Evolutionary conservation across 2,113 vertebrate species (phyloP).

Genomic region (Dolichallabes microphthalmus): DNA sequence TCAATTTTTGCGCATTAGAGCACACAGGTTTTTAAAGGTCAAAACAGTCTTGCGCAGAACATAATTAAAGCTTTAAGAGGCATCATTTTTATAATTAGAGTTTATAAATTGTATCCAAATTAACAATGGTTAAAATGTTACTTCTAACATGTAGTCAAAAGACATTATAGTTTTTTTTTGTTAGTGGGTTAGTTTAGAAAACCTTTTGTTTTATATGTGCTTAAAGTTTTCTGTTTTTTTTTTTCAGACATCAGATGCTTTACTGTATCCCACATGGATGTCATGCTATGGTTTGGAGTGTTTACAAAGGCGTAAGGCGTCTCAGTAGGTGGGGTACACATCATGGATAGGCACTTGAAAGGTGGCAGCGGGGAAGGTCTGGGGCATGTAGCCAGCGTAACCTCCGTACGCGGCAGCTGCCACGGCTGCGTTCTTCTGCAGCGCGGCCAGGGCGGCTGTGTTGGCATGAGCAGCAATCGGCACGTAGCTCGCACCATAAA

Average conservation of each 20-base stretch:
- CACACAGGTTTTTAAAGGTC: neutral
- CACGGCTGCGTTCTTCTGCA: constrained; percentile 87
- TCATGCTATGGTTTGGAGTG: neutral
- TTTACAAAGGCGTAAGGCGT: neutral
- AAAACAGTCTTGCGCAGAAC: neutral
- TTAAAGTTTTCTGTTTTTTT: neutral
- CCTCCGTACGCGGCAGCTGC: constrained; percentile 84
- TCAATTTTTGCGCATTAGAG: neutral
- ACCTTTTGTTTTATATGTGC: neutral
- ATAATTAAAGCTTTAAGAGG: neutral
- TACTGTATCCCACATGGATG: too few species aligned
- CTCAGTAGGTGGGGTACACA: constrained; percentile 92
- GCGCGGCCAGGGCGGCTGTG: constrained; percentile 82
- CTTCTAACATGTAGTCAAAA: neutral
- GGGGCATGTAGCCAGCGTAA: constrained; percentile 85
- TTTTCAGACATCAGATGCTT: neutral
- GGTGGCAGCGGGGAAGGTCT: constrained; percentile 83
- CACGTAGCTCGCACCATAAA: constrained; percentile 89
- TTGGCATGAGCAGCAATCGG: constrained; percentile 84
- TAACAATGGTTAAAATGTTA: neutral
- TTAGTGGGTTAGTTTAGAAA: neutral
- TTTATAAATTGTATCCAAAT: neutral
- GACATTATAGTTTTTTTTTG: neutral
- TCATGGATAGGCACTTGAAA: constrained; percentile 94
- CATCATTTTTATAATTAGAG: neutral